A percentile compares a stretch with the other conserved stretches of the same genome.
Evolutionary conservation across 2,113 vertebrate genomes (phyloP).

Genomic region (Pseudopodoces humilis): DNA sequence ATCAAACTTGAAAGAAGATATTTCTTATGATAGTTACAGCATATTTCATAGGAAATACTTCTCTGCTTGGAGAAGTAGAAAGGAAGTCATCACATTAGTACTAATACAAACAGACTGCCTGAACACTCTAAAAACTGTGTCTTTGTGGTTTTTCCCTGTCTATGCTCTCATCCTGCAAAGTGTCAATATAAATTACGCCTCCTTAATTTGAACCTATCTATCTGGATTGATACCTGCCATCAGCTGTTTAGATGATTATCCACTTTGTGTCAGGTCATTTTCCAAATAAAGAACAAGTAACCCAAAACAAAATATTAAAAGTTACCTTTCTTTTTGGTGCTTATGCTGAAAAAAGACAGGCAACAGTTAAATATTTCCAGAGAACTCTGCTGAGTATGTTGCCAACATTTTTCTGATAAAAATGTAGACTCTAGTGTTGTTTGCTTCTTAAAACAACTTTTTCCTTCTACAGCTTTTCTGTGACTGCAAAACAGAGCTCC

Average conservation of each 20-base stretch:
- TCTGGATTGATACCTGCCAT: not conserved
- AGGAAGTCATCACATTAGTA: not conserved
- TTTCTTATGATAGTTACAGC: not conserved
- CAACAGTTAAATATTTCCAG: not conserved
- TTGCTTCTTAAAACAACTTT: not conserved
- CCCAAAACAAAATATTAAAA: not conserved
- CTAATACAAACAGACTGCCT: not conserved
- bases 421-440: not conserved
- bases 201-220: not conserved
- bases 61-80: not conserved
- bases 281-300: not conserved
- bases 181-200: fast-evolving
- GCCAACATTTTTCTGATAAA: not conserved
- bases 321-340: not conserved
- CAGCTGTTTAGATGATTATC: not conserved
- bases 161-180: not conserved
- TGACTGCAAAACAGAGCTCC: not conserved
- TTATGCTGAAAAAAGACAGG: not conserved
- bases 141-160: not conserved
- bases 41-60: not conserved
- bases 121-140: not conserved
- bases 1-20: not conserved
- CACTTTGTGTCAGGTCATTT: not conserved
- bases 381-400: not conserved
- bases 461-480: not conserved